Percentiles rank a stretch among this genome's conserved stretches.
These are phyloP conservation scores for Petromus typicus DNA, from an alignment of 2,113 vertebrate genomes.

Conservation along the genomic window DNA sequence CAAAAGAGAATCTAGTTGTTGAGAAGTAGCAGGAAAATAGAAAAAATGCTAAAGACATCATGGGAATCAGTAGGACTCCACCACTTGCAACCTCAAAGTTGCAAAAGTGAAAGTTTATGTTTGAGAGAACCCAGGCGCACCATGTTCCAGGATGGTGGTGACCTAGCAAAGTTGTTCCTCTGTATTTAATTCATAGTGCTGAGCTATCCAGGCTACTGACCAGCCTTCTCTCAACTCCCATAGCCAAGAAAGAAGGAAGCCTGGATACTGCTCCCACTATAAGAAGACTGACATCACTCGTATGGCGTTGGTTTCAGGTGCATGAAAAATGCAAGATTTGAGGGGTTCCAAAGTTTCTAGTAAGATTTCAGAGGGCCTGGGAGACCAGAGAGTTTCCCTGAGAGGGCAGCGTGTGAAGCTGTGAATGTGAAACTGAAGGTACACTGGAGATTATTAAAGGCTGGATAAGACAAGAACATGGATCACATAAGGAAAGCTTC, in stretches of 20 bases:
- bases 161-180: background rate
- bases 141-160: background rate
- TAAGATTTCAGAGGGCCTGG: background rate
- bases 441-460: background rate
- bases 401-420: background rate
- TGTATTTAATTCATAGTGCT: background rate
- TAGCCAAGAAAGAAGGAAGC: background rate
- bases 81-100: background rate
- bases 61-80: background rate
- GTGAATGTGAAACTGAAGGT: background rate
- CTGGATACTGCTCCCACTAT: background rate
- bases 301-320: background rate
- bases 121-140: background rate
- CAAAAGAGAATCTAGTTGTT: background rate
- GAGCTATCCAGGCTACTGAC: background rate
- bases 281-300: background rate
- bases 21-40: background rate
- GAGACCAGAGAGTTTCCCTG: background rate
- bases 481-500: background rate
- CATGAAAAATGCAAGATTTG: background rate
- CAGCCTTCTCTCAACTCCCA: background rate
- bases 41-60: background rate
- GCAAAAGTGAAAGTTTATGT: background rate
- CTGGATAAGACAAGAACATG: background rate
- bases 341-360: background rate